Evolutionary conservation across 2,113 vertebrate species (phyloP).

Genomic region (Psilopogon haemacephalus): DNA sequence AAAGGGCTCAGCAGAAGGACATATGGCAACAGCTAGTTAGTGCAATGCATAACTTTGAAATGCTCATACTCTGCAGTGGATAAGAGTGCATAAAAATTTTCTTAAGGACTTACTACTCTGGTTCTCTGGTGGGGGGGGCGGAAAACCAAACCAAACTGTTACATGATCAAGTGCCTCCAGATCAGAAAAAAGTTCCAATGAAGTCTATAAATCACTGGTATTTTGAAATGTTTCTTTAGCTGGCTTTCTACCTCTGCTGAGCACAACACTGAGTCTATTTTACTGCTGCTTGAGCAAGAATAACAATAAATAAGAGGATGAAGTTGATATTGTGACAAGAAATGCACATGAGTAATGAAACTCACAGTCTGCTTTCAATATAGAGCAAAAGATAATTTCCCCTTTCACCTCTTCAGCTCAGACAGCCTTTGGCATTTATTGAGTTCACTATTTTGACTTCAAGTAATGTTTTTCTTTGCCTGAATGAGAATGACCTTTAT

Average conservation of each 20-base stretch:
- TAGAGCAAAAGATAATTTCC: background rate
- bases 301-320: background rate
- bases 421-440: background rate
- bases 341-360: background rate
- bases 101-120: background rate
- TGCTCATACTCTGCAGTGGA: background rate
- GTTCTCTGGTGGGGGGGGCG: background rate
- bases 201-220: background rate
- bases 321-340: background rate
- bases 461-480: background rate
- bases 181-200: background rate
- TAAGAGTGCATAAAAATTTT: background rate
- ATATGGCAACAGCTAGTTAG: background rate
- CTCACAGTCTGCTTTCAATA: background rate
- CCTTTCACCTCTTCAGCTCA: background rate
- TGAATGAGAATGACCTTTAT: conserved; percentile 3
- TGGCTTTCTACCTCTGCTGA: background rate
- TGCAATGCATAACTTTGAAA: background rate
- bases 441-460: background rate
- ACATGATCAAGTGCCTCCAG: background rate
- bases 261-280: background rate
- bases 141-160: background rate
- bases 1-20: background rate
- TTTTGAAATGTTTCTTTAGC: background rate
- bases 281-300: background rate